These are phyloP conservation scores for Metallyticus violacea DNA, from an alignment of 2,888 invertebrate species.

Conservation along the genomic window DNA sequence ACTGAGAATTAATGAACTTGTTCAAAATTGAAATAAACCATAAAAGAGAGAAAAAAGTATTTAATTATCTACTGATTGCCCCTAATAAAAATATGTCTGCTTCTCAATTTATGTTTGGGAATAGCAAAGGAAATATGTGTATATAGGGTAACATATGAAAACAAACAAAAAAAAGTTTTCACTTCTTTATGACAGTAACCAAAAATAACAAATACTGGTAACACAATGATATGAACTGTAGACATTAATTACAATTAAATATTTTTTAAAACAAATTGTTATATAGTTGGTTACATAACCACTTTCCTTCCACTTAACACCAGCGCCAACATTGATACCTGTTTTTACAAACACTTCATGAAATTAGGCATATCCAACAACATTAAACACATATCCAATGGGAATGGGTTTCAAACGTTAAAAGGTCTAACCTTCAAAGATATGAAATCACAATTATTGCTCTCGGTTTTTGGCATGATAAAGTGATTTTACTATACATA, in stretches of 20 bases:
- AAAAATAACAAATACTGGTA: not conserved
- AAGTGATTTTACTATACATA: too few relatives aligned
- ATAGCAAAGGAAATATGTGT: too few relatives aligned
- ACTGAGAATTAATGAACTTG: too few relatives aligned
- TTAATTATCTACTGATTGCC: too few relatives aligned
- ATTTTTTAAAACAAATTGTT: not conserved
- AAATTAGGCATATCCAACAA: not conserved
- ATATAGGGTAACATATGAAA: not conserved
- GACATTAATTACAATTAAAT: not conserved
- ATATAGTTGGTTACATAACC: not conserved
- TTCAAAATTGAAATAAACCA: too few relatives aligned
- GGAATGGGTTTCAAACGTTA: not conserved
- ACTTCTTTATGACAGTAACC: not conserved
- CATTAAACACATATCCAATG: not conserved
- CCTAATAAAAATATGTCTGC: too few relatives aligned
- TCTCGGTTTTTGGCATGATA: too few relatives aligned
- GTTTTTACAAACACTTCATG: not conserved
- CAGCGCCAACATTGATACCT: not conserved
- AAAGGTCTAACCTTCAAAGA: not conserved
- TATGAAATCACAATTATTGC: not conserved
- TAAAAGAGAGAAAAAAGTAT: too few relatives aligned
- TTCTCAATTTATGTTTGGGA: too few relatives aligned
- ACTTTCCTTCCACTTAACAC: not conserved
- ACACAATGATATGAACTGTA: not conserved
- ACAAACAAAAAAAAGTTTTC: not conserved